These are phyloP conservation scores for Trypoxylus dichotomus DNA, from an alignment of 1,140 invertebrate species.

Conservation along the genomic window DNA sequence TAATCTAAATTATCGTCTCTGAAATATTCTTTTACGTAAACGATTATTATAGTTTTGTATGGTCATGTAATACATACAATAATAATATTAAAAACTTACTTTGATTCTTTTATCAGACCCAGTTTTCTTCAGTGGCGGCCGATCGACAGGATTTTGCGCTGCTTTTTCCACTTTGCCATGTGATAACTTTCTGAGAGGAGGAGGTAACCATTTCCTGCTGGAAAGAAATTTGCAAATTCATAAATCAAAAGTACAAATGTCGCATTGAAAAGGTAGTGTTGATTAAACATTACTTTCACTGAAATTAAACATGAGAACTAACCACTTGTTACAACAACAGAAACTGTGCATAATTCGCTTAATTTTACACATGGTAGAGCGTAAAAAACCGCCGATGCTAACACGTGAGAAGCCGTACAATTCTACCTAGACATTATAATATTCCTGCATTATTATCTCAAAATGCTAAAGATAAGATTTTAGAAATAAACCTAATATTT, in stretches of 20 bases:
- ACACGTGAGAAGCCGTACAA: not conserved
- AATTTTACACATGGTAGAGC: not conserved
- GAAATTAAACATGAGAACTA: not conserved
- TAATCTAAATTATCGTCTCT: too few relatives aligned
- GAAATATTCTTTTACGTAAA: too few relatives aligned
- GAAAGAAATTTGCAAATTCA: constrained; percentile 41
- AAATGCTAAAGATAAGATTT: constrained; percentile 19
- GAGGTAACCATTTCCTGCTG: constrained; percentile 89
- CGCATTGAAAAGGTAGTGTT: not conserved
- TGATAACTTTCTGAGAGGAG: constrained; percentile 84
- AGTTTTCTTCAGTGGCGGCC: constrained; percentile 70
- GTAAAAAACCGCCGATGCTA: not conserved
- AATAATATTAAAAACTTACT: constrained; percentile 55
- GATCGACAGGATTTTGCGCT: constrained; percentile 55
- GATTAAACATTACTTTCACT: not conserved
- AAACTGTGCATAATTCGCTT: not conserved
- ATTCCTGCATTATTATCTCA: constrained; percentile 5
- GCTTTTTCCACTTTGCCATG: constrained; percentile 84
- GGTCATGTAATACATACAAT: too few relatives aligned
- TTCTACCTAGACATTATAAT: not conserved
- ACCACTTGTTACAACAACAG: not conserved
- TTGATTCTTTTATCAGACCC: constrained; percentile 80
- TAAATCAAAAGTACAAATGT: not conserved
- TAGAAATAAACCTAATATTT: not conserved
- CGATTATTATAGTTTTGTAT: too few relatives aligned